Evolutionary conservation across 1,140 invertebrate genomes (phyloP).

Genomic region (Rhynchophorus ferrugineus): DNA sequence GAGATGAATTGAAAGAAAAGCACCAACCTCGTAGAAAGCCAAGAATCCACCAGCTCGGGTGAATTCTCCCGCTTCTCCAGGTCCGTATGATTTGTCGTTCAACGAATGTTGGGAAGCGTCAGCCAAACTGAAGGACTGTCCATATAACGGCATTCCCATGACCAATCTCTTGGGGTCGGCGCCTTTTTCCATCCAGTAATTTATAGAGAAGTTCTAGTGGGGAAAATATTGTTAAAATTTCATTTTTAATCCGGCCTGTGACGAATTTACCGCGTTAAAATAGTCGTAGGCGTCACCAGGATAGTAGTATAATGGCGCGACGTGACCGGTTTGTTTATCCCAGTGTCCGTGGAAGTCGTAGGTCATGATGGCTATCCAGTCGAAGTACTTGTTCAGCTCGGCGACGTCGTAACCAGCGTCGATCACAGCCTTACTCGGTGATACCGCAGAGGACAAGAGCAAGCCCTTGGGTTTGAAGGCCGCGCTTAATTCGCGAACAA

Average conservation of each 20-base stretch:
- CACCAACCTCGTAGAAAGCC: conserved; percentile 80
- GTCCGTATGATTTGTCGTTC: conserved; percentile 59
- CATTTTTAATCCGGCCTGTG: too few relatives aligned
- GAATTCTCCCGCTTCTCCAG: conserved; percentile 69
- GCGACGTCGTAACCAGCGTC: conserved; percentile 74
- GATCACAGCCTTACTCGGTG: conserved; percentile 73
- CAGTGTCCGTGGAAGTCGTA: conserved; percentile 86
- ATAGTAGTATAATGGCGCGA: conserved; percentile 69
- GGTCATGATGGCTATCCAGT: conserved; percentile 85
- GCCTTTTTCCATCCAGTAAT: conserved; percentile 73
- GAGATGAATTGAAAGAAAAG: too few relatives aligned
- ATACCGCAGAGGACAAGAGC: conserved; percentile 74
- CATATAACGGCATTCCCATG: conserved; percentile 77
- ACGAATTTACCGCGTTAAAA: conserved; percentile 60
- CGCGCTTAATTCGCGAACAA: conserved; percentile 62
- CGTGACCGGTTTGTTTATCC: conserved; percentile 82
- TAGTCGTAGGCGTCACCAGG: conserved; percentile 65
- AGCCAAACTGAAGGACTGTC: conserved; percentile 70
- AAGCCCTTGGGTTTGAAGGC: conserved; percentile 64
- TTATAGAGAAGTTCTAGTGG: conserved; percentile 72
- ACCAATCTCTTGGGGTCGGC: conserved; percentile 63
- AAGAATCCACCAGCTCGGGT: conserved; percentile 74
- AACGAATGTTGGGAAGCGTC: conserved; percentile 51
- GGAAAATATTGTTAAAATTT: too few relatives aligned
- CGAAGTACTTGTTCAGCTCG: conserved; percentile 59